phyloP scores from a whole-genome alignment of 2,113 vertebrate genomes.

The Hystrix brachyura region DNA sequence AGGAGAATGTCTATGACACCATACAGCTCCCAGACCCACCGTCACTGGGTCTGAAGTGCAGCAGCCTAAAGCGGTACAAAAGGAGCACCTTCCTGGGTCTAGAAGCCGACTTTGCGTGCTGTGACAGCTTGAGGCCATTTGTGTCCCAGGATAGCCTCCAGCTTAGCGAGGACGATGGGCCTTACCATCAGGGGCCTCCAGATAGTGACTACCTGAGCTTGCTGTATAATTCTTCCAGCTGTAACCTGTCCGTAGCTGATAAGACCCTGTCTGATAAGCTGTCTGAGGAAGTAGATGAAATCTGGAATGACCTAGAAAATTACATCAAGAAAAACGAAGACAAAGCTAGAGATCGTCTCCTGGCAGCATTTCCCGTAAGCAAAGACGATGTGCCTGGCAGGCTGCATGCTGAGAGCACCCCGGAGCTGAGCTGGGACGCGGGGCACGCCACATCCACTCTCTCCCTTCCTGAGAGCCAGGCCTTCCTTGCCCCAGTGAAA shows the following conservation, averaged over 20 bases:
- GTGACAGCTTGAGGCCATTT: constrained; percentile 87
- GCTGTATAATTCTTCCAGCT: constrained; percentile 88
- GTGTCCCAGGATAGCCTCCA: constrained; percentile 94
- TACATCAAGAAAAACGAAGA: constrained; percentile 98
- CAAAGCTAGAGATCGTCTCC: constrained; percentile 94
- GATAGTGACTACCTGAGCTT: constrained; percentile 89
- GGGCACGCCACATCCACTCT: constrained; percentile 85
- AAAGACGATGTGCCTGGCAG: constrained; percentile 88
- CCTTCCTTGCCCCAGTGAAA: constrained; percentile 88
- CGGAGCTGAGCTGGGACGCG: constrained; percentile 85
- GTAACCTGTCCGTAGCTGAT: constrained; percentile 86
- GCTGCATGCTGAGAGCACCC: constrained; percentile 79
- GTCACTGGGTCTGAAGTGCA: constrained; percentile 71
- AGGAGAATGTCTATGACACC: constrained; percentile 97
- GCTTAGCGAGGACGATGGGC: constrained; percentile 90
- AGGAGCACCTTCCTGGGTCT: constrained; percentile 87
- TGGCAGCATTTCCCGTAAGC: constrained; percentile 96
- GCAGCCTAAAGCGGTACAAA: constrained; percentile 82
- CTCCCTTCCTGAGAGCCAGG: constrained; percentile 89
- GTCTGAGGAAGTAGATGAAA: constrained; percentile 96
- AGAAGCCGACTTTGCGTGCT: constrained; percentile 89
- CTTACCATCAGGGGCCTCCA: constrained; percentile 83
- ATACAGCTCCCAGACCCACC: constrained; percentile 91
- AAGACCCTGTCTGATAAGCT: constrained; percentile 92
- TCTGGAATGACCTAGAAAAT: constrained; percentile 99